Base-by-base conservation (phyloP, 2,888 invertebrate species). In the Elmis aenea region DNA sequence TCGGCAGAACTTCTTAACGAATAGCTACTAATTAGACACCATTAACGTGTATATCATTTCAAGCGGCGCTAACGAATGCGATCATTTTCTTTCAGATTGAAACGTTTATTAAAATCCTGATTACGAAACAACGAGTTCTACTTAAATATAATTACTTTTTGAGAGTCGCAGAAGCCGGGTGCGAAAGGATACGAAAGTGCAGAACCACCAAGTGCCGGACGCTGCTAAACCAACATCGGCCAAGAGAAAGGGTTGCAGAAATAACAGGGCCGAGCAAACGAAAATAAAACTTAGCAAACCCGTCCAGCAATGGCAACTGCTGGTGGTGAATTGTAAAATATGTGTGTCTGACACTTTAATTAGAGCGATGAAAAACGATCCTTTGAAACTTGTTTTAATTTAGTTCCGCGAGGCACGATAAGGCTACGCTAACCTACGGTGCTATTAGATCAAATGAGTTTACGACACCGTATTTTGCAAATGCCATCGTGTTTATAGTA, bases 261-360 rank as follows among this genome's bases (percentile, higher is more conserved):
- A 51, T 44, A 51, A 50, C 47, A 51, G 30, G 40, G 22, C 33
- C 23, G 39, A 45, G 42, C 35, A 29, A 45, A 46, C 37, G 43
- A 42, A 43, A 48, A 48, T 48, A 48, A 46, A 46, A 46, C 38
- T 45, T 42, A 38, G 34, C 38, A 26, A 37, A 22, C 33, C 26
- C 24, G 45, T 38, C 37, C 40, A 28, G 42, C 36, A 49, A 41
- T 44, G 46, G 53, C 45, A 49, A 50, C 51, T 45, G 50, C 47
- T 48, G 53, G n/a, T n/a, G 18, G 53, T 48, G 54, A 58, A 57
- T 56, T 58, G 58, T 59, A 58, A 59, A 61, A 59, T 62, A 62
- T 62, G 56, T 64, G 56, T 52, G 59, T 49, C 57, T 61, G 64
- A 64, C 63, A 62, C 58, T 62, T 63, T 62, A 63, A 64, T 63